phyloP scores from a whole-genome alignment of 30 jellyfish, hydroid and myxozoan species.

The Cassiopea xamachana region DNA sequence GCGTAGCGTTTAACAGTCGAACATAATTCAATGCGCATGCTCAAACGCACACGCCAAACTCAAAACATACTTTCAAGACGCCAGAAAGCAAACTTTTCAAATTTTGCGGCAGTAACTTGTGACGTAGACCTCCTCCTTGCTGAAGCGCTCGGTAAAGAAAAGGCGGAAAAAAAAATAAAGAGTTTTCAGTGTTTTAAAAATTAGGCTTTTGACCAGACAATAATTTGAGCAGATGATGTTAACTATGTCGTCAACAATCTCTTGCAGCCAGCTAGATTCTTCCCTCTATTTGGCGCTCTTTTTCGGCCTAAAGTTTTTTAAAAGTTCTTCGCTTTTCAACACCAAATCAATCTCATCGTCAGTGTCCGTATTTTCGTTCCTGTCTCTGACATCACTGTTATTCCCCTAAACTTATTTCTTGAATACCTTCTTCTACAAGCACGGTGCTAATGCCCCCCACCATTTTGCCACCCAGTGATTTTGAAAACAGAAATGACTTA shows the following conservation, averaged over 20 bases:
- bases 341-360: constrained; percentile 39
- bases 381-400: not conserved
- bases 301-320: constrained; percentile 33
- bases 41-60: not conserved
- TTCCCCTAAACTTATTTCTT: not conserved
- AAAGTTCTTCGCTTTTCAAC: constrained; percentile 18
- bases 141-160: not conserved
- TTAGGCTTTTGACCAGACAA: constrained; percentile 2
- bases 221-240: constrained; percentile 44
- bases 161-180: not conserved
- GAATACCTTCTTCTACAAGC: not conserved
- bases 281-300: constrained; percentile 13
- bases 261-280: constrained; percentile 46
- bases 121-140: not conserved
- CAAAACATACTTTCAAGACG: not conserved
- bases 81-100: not conserved
- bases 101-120: not conserved
- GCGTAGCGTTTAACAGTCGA: not conserved
- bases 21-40: not conserved
- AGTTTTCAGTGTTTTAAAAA: not conserved
- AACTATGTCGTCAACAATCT: constrained; percentile 42
- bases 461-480: no score
- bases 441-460: no score
- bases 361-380: constrained; percentile 1
- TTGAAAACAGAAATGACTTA: no score